Conservation (phyloP, 2,888 invertebrate species). For the Meteorus colon region DNA sequence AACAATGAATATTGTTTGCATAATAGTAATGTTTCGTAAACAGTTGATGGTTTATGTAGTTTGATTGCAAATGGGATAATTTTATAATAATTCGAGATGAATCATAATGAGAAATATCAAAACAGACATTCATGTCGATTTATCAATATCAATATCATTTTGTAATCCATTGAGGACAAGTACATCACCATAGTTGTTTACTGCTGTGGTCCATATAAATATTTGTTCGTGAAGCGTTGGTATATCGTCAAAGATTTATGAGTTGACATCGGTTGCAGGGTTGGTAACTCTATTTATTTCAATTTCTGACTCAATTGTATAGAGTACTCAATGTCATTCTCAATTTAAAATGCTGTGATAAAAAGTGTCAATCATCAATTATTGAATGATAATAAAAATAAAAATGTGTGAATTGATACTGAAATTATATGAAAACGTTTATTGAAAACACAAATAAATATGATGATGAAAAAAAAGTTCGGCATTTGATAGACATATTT, state of each 20-base stretch:
- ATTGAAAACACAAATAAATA: background rate
- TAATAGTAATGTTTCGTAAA: too few species aligned
- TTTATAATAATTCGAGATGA: background rate
- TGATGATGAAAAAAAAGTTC: background rate
- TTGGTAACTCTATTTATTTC: too few species aligned
- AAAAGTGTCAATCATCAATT: background rate
- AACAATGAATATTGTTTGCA: too few species aligned
- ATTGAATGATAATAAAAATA: background rate
- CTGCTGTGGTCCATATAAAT: constrained; percentile 10
- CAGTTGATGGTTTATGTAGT: too few species aligned
- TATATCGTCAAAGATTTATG: constrained; percentile 62
- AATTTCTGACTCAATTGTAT: background rate
- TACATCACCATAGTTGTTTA: constrained; percentile 23
- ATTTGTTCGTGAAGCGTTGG: constrained; percentile 28
- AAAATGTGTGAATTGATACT: background rate
- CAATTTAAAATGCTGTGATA: background rate
- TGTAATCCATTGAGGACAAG: constrained; percentile 1
- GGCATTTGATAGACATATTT: background rate
- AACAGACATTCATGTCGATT: background rate
- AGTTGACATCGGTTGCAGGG: constrained; percentile 48
- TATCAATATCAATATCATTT: constrained; percentile 7
- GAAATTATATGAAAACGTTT: background rate
- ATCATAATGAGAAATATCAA: background rate
- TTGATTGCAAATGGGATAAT: too few species aligned
- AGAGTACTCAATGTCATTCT: background rate